Base-by-base conservation (phyloP, 2,113 vertebrate species). In the Phalacrocorax aristotelis region DNA sequence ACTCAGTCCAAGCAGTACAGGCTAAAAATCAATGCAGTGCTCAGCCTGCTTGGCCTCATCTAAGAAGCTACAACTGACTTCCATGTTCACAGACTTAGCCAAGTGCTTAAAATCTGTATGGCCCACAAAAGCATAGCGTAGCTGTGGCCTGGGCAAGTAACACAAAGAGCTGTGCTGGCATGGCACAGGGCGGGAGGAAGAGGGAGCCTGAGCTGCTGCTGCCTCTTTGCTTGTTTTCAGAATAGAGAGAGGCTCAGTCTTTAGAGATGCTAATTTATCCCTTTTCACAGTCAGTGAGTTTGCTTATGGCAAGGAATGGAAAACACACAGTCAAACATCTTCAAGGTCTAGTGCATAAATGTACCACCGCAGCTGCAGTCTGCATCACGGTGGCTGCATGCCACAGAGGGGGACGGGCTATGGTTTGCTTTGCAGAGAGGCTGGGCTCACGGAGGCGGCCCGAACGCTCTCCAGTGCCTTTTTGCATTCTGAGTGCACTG, bases 261-360 rank as follows among this genome's bases (percentile, higher is more conserved):
- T 81, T 69, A 44, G 90, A 92, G 95, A 95, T 92, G 85, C 68
- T 93, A 94, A 96, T 97, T 95, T 81, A 86, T 87, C 90, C 85
- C 85, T 95, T 96, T 94, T 93, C 95, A 94, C 88, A 90, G 92
- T 54, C 93, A 86, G 30, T 42, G 96, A 89, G 96, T 88, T 96
- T 95, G 93, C 96, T 96, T 80, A 55, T 58, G 76, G 90, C 71
- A 32, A 74, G 10, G 78, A 65, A 92, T 90, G 71, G 88, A 92
- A 96, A 97, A 96, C 90, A 97, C 86, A 89, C 91, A 95, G 83
- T 52, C 48, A 32, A 91, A 89, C 95, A 83, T 83, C 83, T 93
- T 96, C 90, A 83, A 85, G 94, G 91, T 55, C 92, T 90, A 23
- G 92, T 58, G 93, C 65, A 11, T 65, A 29, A 71, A 81, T 27